phyloP scores from a whole-genome alignment of 2,797 vertebrate species.

The Chaetophractus vellerosus region DNA sequence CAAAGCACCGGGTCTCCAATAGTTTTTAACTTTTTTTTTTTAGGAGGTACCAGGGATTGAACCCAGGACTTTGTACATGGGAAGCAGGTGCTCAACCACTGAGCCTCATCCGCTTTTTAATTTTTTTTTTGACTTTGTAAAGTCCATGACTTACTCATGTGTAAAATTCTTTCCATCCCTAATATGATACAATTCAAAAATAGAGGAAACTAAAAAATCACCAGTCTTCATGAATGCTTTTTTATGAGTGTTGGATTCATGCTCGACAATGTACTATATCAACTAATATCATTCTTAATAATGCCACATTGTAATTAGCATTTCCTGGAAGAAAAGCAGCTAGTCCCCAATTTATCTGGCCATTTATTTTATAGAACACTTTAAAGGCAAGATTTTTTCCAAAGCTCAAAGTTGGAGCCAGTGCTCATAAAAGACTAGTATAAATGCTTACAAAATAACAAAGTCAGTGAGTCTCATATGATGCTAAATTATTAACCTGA shows the following conservation, averaged over 20 bases:
- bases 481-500: conserved; percentile 68
- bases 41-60: too few species aligned
- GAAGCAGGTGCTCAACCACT: too few species aligned
- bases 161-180: background rate
- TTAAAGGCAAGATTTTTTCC: conserved; percentile 41
- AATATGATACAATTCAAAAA: background rate
- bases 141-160: background rate
- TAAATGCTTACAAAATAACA: conserved; percentile 21
- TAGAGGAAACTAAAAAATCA: background rate
- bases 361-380: background rate
- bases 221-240: background rate
- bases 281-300: background rate
- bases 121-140: background rate
- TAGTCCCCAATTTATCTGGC: background rate
- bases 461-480: conserved; percentile 43
- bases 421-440: background rate
- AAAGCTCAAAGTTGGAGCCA: conserved; percentile 44
- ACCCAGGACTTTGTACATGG: too few species aligned
- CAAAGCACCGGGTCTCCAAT: rapidly evolving
- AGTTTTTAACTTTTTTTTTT: background rate
- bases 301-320: conserved; percentile 1
- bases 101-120: too few species aligned
- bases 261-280: background rate
- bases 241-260: background rate
- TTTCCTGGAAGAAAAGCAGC: conserved; percentile 23